phyloP scores from a whole-genome alignment of 2,113 vertebrate species.

The Pithys albifrons region DNA sequence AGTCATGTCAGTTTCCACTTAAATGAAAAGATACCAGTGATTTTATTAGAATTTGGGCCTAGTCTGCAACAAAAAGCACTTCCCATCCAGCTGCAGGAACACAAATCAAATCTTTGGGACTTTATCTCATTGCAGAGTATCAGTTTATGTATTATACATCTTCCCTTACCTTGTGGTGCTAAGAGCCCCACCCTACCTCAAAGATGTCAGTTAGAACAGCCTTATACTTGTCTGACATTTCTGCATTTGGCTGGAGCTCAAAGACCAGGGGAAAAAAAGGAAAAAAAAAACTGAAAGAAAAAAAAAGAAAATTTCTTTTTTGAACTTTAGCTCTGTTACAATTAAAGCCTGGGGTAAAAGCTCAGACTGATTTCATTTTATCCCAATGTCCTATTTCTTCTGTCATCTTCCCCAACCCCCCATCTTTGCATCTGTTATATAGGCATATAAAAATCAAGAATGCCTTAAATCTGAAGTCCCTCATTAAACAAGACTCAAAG shows the following conservation, averaged over 20 bases:
- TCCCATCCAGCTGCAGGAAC: not conserved
- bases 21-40: not conserved
- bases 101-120: not conserved
- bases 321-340: conserved; percentile 18
- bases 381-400: not conserved
- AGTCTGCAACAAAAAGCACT: not conserved
- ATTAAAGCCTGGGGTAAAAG: conserved; percentile 2
- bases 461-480: not conserved
- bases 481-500: not conserved
- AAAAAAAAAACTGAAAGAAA: not conserved
- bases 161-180: not conserved
- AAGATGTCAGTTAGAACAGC: not conserved
- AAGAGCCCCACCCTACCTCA: not conserved
- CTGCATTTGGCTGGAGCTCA: not conserved
- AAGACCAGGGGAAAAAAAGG: not conserved
- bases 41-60: not conserved
- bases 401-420: not conserved
- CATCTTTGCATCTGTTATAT: not conserved
- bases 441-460: not conserved
- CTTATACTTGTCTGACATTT: not conserved
- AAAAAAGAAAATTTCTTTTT: not conserved
- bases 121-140: not conserved
- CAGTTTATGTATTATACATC: not conserved
- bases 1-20: not conserved
- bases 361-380: conserved; percentile 26